A percentile compares a stretch with the other conserved stretches of the same genome.
Evolutionary conservation across 2,888 invertebrate genomes (phyloP).

Genomic region (Auanema freiburgensis): DNA sequence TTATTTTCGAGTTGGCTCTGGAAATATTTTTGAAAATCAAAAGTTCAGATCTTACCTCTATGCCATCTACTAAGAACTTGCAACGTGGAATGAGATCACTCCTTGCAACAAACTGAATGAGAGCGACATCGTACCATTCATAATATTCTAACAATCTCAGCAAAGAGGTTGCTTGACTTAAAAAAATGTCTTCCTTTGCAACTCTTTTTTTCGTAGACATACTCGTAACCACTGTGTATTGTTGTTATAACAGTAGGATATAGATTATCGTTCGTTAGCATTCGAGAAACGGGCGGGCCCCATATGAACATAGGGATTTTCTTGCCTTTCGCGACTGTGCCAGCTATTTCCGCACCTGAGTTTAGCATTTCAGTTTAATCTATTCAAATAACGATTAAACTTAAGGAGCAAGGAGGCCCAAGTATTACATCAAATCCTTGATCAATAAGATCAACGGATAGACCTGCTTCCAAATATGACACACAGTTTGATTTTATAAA

Average conservation of each 20-base stretch:
- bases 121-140: slow-evolving; percentile 51
- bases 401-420: slow-evolving; percentile 20
- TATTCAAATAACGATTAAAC: slow-evolving; percentile 5
- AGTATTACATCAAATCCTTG: slow-evolving; percentile 15
- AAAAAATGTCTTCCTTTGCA: background rate
- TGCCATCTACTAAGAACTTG: background rate
- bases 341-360: slow-evolving; percentile 17
- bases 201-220: background rate
- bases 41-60: slow-evolving; percentile 7
- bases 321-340: slow-evolving; percentile 9
- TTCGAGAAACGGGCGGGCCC: slow-evolving; percentile 14
- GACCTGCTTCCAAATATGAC: slow-evolving; percentile 13
- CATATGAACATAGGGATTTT: slow-evolving; percentile 20
- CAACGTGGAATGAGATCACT: slow-evolving; percentile 28
- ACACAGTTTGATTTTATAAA: background rate
- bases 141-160: slow-evolving; percentile 38
- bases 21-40: too few species aligned
- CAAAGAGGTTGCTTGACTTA: slow-evolving; percentile 31
- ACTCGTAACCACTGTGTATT: slow-evolving; percentile 10
- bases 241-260: slow-evolving; percentile 21
- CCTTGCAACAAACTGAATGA: slow-evolving; percentile 40
- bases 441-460: slow-evolving; percentile 13
- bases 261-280: slow-evolving; percentile 3
- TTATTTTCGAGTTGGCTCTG: too few species aligned
- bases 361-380: background rate